Conservation (phyloP, 2,888 invertebrate genomes). For the Phymatocera aterrima region DNA sequence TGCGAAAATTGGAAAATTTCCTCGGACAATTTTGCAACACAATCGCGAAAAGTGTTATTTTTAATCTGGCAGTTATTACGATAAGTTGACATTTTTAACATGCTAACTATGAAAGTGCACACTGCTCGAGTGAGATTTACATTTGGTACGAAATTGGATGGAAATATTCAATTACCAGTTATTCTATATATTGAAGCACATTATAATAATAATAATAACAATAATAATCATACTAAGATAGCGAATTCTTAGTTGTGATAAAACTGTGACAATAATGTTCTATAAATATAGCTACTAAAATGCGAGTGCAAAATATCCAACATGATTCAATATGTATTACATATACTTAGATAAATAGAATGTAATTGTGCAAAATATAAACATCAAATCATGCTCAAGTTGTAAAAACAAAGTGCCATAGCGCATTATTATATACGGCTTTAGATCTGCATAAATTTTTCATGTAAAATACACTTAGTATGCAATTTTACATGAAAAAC, state of each 20-base stretch:
- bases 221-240: no score
- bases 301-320: slow-evolving; percentile 13
- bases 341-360: background rate
- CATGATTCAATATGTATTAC: background rate
- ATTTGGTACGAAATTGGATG: background rate
- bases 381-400: slow-evolving; percentile 10
- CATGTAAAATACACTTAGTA: background rate
- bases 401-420: background rate
- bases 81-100: background rate
- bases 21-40: background rate
- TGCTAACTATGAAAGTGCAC: slow-evolving; percentile 27
- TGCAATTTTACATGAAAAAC: background rate
- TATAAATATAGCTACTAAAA: background rate
- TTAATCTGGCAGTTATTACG: slow-evolving; percentile 7
- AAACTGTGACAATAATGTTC: background rate
- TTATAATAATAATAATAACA: no score
- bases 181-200: background rate
- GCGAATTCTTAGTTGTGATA: background rate
- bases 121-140: background rate
- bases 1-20: background rate
- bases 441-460: background rate
- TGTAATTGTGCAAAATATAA: background rate
- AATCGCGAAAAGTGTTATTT: background rate
- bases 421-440: background rate
- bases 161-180: background rate